A percentile compares a stretch with the other conserved stretches of the same genome.
Conservation (phyloP, 2,888 invertebrate genomes). For the Amblyteles armatorius region DNA sequence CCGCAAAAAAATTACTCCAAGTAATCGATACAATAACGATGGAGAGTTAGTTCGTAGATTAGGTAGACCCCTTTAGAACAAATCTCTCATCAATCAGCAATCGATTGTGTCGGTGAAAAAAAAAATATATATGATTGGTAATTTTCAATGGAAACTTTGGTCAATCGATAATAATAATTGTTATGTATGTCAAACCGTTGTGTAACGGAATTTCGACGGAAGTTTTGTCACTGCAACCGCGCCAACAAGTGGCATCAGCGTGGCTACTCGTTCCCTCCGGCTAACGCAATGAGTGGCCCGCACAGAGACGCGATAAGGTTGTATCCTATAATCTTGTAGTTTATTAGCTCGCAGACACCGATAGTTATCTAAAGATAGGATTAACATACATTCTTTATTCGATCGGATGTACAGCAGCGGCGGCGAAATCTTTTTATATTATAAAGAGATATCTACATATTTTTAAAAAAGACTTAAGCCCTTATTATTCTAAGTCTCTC, state of each 20-base stretch:
- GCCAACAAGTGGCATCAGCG: not conserved
- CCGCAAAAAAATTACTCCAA: too few relatives aligned
- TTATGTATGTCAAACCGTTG: not conserved
- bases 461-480: too few relatives aligned
- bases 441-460: too few relatives aligned
- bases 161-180: not conserved
- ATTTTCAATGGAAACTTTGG: too few relatives aligned
- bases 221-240: not conserved
- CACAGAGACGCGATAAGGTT: conserved; percentile 46
- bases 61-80: too few relatives aligned
- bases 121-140: too few relatives aligned
- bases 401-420: not conserved
- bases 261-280: conserved; percentile 7
- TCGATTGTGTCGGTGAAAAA: too few relatives aligned
- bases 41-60: too few relatives aligned
- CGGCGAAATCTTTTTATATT: too few relatives aligned
- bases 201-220: not conserved
- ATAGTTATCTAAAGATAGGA: conserved; percentile 57
- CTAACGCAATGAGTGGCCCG: conserved; percentile 32
- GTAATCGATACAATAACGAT: too few relatives aligned
- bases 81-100: too few relatives aligned
- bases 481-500: too few relatives aligned
- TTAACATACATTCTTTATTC: conserved; percentile 52
- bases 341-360: conserved; percentile 54
- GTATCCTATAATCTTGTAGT: conserved; percentile 46